A percentile compares a stretch with the other conserved stretches of the same genome.
phyloP scores from a whole-genome alignment of 2,888 invertebrate species.

The Entomobrya multifasciata region DNA sequence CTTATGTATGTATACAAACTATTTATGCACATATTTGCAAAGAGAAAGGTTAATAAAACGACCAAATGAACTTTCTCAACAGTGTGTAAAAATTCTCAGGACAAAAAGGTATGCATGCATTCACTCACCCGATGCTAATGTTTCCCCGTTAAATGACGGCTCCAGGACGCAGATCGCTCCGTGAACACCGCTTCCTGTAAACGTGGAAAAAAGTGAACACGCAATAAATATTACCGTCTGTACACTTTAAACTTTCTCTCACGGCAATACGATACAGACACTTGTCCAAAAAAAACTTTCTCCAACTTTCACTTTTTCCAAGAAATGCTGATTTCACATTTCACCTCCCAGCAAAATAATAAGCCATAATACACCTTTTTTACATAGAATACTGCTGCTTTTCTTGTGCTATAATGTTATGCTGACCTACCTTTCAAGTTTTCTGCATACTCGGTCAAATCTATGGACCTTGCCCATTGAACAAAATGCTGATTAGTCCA shows the following conservation, averaged over 20 bases:
- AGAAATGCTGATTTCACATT: conserved; percentile 11
- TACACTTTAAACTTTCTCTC: conserved; percentile 27
- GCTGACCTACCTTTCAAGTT: conserved; percentile 89
- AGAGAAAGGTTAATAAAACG: too few relatives aligned
- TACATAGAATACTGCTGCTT: too few relatives aligned
- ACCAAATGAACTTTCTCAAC: too few relatives aligned
- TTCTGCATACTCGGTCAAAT: conserved; percentile 95
- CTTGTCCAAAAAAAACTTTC: background rate
- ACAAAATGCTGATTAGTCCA: conserved; percentile 98
- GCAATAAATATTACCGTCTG: background rate
- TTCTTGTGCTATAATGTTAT: too few relatives aligned
- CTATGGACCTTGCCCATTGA: conserved; percentile 96
- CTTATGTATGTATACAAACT: too few relatives aligned
- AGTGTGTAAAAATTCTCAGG: background rate
- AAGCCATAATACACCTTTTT: too few relatives aligned
- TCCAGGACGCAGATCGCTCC: conserved; percentile 91
- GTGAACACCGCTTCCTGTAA: conserved; percentile 94
- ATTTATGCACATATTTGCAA: too few relatives aligned
- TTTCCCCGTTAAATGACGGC: conserved; percentile 96
- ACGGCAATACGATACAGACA: too few relatives aligned
- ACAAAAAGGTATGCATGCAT: background rate
- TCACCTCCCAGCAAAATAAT: too few relatives aligned
- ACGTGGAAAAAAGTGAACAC: conserved; percentile 10
- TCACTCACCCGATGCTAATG: conserved; percentile 89
- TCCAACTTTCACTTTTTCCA: background rate